Evolutionary conservation across 35 echinoderm and acorn worm species (phyloP).

Genomic region (Chiridota heheva): DNA sequence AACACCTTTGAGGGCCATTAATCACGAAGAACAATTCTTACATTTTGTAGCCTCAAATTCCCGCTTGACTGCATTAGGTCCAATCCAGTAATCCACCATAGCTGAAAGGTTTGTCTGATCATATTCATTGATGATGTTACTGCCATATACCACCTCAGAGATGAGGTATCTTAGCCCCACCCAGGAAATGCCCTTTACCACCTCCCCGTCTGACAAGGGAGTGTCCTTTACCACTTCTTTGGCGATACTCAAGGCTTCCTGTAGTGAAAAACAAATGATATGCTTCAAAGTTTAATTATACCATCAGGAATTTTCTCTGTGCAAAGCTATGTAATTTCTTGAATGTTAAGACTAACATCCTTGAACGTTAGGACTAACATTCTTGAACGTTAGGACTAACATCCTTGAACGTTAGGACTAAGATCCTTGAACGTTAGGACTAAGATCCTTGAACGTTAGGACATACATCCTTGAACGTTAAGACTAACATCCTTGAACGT

Average conservation of each 20-base stretch:
- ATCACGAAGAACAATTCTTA: conserved; percentile 37
- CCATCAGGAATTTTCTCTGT: background rate
- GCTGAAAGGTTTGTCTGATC: conserved; percentile 86
- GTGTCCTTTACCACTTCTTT: conserved; percentile 67
- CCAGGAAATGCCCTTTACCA: conserved; percentile 88
- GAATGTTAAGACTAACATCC: background rate
- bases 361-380: too few relatives aligned
- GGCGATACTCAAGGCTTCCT: conserved; percentile 77
- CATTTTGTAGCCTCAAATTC: conserved; percentile 93
- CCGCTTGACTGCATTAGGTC: conserved; percentile 89
- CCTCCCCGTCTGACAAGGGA: conserved; percentile 55
- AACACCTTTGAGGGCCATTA: too few relatives aligned
- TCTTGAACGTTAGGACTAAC: too few relatives aligned
- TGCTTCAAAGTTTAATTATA: background rate
- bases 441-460: too few relatives aligned
- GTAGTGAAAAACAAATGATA: background rate
- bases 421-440: too few relatives aligned
- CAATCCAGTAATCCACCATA: conserved; percentile 98
- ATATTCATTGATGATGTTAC: conserved; percentile 77
- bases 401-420: too few relatives aligned
- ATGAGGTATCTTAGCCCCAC: conserved; percentile 83
- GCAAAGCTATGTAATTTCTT: too few relatives aligned
- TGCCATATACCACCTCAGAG: conserved; percentile 96
- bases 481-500: too few relatives aligned
- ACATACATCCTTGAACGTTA: too few relatives aligned